Base-by-base conservation (phyloP, 1,140 invertebrate species). In the Brachionus plicatilis region DNA sequence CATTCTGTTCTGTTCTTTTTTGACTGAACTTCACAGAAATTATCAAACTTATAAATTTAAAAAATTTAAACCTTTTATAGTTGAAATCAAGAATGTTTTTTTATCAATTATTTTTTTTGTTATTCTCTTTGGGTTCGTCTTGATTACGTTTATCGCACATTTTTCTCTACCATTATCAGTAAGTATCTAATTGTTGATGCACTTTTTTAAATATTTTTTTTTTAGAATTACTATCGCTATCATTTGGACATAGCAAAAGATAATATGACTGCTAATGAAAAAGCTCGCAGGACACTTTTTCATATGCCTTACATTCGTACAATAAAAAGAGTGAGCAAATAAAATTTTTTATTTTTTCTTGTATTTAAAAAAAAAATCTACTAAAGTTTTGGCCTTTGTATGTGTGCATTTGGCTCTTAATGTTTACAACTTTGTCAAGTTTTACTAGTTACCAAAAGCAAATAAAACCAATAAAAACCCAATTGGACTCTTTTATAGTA, bases 131-230 rank as follows among this genome's bases (percentile, higher is more conserved):
- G 79, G 79, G 24, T 27, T 82, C 20, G 14, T 82, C 17, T 37
- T 82, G 20, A 20, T 82, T 4, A 60, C 79, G n/a, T 82, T 82
- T 47, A 82, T 82, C 14, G 53, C 79, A 24, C 79, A 82, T 47
- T 82, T 82, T 82, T 82, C 79, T 14, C 20, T 82, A 17, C 79
- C 79, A 45, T 47, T 82, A 68, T 82, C 79, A 27, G 79, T 82
- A 82, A 82, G 45, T 29, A 50, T 9, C 0, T 37, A 27, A n/a
- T 9, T n/a, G 5, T 11, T 20, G 12, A 65, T 9, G 29, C 1
- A 65, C 0, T 27, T 33, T 29, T 24, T 20, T 65, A 60, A 24
- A 37, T 27, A 27, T 5, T 65, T 65, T 37, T 68, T 33, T 33
- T 56, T 17, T 56, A 82, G 79, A 82, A 33, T 12, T 82, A 65